Base-by-base conservation (phyloP, 2,888 invertebrate genomes). In the Epirrita christyi region DNA sequence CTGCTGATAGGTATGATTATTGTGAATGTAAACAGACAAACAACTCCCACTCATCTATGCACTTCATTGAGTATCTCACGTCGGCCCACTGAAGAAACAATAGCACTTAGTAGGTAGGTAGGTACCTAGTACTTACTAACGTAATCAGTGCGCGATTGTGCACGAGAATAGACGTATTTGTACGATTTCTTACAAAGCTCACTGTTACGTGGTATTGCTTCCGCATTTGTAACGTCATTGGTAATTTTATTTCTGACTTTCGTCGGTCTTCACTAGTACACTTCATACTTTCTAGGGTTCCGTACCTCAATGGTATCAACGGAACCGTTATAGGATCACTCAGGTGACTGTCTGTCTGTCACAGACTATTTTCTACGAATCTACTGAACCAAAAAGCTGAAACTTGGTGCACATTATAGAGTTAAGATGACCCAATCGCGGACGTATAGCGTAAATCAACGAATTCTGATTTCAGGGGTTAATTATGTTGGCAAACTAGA, bases 141-240 rank as follows among this genome's bases (percentile, higher is more conserved):
- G 37, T 42, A 36, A 10, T 37, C 21, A 21, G 21, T 21, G 47
- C 60, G 61, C 68, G 59, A 64, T 67, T 58, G 59, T 60, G 68
- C 55, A 61, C 70, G 54, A 72, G 66, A 78, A 73, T 76, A 76
- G 68, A 68, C 63, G 71, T 75, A 76, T 67, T 80, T 73, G 66
- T 79, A 75, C 48, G 80, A 65, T 70, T 81, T 83, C 80, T 66
- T 69, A 62, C 53, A 57, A 56, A 57, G 58, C 55, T 49, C 46
- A 61, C 75, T 68, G 68, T 67, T 67, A 67, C 67, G 73, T 72
- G 66, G 65, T 66, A 65, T 65, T 63, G 64, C 75, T 80, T 81
- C 80, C 81, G 73, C 67, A 64, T 71, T 46, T 59, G 32, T 29
- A 57, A 52, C 42, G 54, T 48, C 6, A 44, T 54, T 11, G 59